Evolutionary conservation across 2,888 invertebrate species (phyloP), one percentile per base, ranked within the genome.

Genomic region (Standfussiana lucernea): DNA sequence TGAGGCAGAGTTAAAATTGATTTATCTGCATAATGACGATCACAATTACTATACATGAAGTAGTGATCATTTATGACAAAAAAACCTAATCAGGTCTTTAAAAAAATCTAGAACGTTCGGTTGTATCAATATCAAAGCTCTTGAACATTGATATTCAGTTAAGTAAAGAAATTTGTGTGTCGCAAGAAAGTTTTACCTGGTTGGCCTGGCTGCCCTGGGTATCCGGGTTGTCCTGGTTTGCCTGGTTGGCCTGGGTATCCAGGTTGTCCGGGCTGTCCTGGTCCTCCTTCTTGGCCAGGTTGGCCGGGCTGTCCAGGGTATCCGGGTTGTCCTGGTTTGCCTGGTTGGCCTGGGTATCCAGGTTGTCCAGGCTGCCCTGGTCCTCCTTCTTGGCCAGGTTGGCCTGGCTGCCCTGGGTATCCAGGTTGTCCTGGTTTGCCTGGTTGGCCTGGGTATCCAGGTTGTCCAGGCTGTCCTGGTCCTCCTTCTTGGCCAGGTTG

Each of bases 191-290:
- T n/a, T n/a, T n/a, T n/a, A n/a, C n/a, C n/a, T 88, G 88, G 0
- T 77, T 18, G 24, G 74, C 90, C 88, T 0, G 87, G 84, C 5
- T 85, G 74, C 0, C 86, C 89, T 7, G 89, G 89, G 11, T 82
- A 37, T 40, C 89, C 89, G 21, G 88, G 85, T 8, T 84, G 72
- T 13, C 89, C 91, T 65, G 84, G 83, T 5, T 72, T 3, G 5
- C 82, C 79, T 37, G 76, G 86, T 1, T 67, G 47, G n/a, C 92
- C 89, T 0, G 90, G 92, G 1, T 71, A 11, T 0, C 83, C 96
- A 32, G 97, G 97, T 40, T 88, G 95, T 18, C 95, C 96, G 0
- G 95, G 95, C 8, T 73, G 24, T 1, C 69, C 79, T n/a, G 66
- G 56, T 10, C 40, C 15, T 1, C 75, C 75, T 4, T 68, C 47